Percentiles rank a stretch among this genome's conserved stretches.
These are phyloP conservation scores for Athrips mouffetella DNA, from an alignment of 2,888 invertebrate species.

Conservation along the genomic window DNA sequence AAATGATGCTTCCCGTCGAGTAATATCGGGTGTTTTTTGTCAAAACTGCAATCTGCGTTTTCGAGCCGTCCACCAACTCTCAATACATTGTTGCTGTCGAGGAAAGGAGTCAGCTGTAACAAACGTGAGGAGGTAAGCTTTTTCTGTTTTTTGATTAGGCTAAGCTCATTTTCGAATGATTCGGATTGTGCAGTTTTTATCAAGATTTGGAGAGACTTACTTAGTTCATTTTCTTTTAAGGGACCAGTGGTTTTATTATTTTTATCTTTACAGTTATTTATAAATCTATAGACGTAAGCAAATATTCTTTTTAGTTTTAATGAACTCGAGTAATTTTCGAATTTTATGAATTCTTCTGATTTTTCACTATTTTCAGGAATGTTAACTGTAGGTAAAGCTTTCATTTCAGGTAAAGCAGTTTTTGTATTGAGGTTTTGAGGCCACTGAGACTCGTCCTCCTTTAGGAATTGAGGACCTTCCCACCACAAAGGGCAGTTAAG, in stretches of 20 bases:
- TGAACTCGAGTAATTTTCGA: neutral
- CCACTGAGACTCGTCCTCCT: conserved; percentile 1
- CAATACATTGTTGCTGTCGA: conserved; percentile 8
- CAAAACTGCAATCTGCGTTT: conserved; percentile 8
- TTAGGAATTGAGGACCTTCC: neutral
- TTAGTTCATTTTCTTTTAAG: neutral
- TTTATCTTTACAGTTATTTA: neutral
- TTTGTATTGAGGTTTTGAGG: neutral
- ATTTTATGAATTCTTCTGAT: neutral
- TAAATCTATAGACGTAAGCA: neutral
- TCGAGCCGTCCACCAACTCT: conserved; percentile 15
- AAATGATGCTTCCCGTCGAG: conserved; percentile 19
- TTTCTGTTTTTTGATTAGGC: neutral
- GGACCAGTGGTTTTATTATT: neutral
- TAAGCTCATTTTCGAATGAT: neutral
- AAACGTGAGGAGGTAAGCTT: neutral
- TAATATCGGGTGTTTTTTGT: conserved; percentile 19
- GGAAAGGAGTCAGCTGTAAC: conserved; percentile 10
- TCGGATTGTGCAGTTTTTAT: neutral
- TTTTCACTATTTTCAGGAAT: neutral
- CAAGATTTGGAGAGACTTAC: neutral
- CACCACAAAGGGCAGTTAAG: neutral
- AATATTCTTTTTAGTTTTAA: neutral
- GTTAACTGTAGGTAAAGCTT: neutral
- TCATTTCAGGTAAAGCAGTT: neutral